phyloP scores from a whole-genome alignment of 2,888 invertebrate genomes.

The Rhamphomyia laevipes region DNA sequence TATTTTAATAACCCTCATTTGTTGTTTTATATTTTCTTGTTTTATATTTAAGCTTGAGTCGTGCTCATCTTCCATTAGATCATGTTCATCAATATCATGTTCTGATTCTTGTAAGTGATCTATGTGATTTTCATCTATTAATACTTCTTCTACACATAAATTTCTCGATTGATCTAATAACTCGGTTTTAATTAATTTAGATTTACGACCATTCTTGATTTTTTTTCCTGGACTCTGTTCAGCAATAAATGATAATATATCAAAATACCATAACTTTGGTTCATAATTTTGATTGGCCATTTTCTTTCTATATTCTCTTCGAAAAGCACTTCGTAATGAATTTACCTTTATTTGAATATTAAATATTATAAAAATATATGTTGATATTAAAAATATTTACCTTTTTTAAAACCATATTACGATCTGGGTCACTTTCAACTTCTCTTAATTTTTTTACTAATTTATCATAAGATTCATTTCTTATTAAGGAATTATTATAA shows the following conservation, averaged over 20 bases:
- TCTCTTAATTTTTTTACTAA: conserved; percentile 33
- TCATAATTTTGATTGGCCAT: conserved; percentile 28
- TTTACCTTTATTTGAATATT: conserved; percentile 24
- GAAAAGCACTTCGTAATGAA: conserved; percentile 32
- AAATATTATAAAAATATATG: no score
- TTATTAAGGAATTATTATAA: conserved; percentile 29
- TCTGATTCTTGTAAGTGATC: conserved; percentile 18
- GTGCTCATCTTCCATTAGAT: conserved; percentile 8
- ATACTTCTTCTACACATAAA: background rate
- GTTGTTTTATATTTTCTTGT: conserved; percentile 1
- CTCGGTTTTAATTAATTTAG: background rate
- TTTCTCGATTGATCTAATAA: no score
- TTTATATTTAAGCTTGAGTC: conserved; percentile 4
- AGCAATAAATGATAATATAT: conserved; percentile 32
- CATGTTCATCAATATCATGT: conserved; percentile 27
- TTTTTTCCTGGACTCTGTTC: conserved; percentile 32
- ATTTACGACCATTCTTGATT: conserved; percentile 16
- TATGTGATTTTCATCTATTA: background rate
- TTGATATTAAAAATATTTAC: conserved; percentile 15
- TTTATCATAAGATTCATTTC: conserved; percentile 34
- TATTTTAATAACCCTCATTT: conserved; percentile 10
- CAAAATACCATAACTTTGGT: conserved; percentile 34
- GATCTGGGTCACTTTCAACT: conserved; percentile 34
- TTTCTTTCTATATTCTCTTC: conserved; percentile 32
- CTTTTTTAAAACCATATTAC: conserved; percentile 35